A percentile compares a stretch with the other conserved stretches of the same genome.
Evolutionary conservation across 1,140 invertebrate species (phyloP).

Genomic region (Xylocopa sonorina): DNA sequence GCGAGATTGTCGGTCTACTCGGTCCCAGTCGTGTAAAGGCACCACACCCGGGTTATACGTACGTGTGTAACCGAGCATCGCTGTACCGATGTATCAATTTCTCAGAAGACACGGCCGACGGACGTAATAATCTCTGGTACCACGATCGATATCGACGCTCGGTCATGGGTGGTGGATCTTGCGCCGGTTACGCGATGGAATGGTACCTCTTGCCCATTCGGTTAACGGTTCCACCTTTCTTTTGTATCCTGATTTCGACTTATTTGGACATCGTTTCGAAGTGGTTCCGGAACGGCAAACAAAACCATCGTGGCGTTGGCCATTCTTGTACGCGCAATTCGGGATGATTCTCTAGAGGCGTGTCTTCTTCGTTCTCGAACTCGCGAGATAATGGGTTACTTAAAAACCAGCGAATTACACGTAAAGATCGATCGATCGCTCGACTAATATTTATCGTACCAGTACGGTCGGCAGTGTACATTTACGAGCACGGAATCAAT

Average conservation of each 20-base stretch:
- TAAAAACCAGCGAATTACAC: too few species aligned
- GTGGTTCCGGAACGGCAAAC: too few species aligned
- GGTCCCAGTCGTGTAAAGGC: conserved; percentile 58
- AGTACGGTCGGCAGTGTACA: too few species aligned
- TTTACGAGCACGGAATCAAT: not conserved
- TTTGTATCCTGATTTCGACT: not conserved
- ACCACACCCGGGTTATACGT: conserved; percentile 49
- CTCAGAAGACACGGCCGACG: conserved; percentile 55
- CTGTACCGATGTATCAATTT: conserved; percentile 59
- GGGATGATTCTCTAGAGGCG: too few species aligned
- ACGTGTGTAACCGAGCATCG: conserved; percentile 18
- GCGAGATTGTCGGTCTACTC: conserved; percentile 74
- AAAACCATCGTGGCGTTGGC: too few species aligned
- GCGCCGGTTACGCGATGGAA: conserved; percentile 15
- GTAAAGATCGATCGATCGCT: not conserved
- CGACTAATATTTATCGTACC: not conserved
- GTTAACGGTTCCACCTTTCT: not conserved
- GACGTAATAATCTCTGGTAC: conserved; percentile 54
- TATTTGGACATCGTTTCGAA: too few species aligned
- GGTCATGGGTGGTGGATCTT: conserved; percentile 25
- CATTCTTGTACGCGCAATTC: too few species aligned
- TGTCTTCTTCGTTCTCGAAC: too few species aligned
- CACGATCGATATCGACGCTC: conserved; percentile 52
- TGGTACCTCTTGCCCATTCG: not conserved
- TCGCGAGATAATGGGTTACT: too few species aligned